Base-by-base conservation (phyloP, 2,113 vertebrate genomes). In the Agapornis roseicollis region DNA sequence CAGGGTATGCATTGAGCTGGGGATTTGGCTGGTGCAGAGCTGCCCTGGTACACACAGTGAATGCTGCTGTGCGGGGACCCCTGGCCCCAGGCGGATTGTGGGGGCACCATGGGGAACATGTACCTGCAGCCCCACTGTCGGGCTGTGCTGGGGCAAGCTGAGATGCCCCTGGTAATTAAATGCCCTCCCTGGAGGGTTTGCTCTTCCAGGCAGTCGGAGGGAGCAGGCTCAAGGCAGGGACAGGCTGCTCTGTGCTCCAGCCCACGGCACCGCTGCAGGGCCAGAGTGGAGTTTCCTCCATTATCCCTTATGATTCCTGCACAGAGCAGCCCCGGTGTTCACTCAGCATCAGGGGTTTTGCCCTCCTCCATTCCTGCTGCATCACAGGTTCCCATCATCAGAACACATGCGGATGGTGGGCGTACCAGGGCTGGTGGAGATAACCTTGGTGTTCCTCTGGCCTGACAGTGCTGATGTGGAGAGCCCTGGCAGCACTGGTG, bases 51-150 rank as follows among this genome's bases (percentile, higher is more conserved):
- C 0, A 0, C 55, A n/a, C 47, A 53, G 64, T n/a, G 33, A 46
- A 46, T 20, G 61, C 46, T 87, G 63, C 25, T 31, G 31, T 6
- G 1, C 35, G 25, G 25, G 44, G 44, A 58, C 31, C 61, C 35
- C 50, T 0, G 0, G 63, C 29, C 50, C 63, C 11, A 0, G 20
- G 12, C 37, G 10, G 23, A 13, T 15, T 24, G 42, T 2, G 23
- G 22, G 31, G 66, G 60, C 39, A 52, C 13, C 2, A 2, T 14
- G 1, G 4, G 50, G 55, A 29, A 18, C 17, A 15, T 2, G 8
- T 33, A 61, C 24, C 55, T 20, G 47, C 20, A 35, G n/a, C 20
- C 17, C 13, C 1, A 4, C 29, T 31, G 33, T 29, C 0, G 4
- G 68, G 12, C 39, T 28, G 16, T 22, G 19, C 63, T 17, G 24